Evolutionary conservation across 2,113 vertebrate genomes (phyloP), one percentile per base, ranked within the genome.

Genomic region (Arothron firmamentum): DNA sequence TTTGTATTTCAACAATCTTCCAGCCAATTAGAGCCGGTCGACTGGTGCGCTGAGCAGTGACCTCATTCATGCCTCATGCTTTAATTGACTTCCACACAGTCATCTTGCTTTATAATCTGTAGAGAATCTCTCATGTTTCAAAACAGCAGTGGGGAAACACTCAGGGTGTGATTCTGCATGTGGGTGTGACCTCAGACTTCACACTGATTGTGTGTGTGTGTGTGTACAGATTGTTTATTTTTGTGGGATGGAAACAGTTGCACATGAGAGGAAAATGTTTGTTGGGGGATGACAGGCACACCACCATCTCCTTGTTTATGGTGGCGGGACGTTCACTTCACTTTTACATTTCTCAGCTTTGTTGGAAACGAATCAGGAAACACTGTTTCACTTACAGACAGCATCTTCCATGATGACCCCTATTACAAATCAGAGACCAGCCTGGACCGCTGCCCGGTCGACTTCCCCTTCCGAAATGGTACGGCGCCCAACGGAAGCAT

Each of bases 341-440:
- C 34, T 38, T 38, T 38, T 3, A 12, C 11, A 38, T 11, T 38
- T 38, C 34, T 38, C 11, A 2, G 12, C 34, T 10, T 38, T 38
- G 34, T 38, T 38, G 34, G 11, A 38, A 38, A 12, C 12, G 1
- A 38, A 38, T 38, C 34, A 38, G 8, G 25, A 38, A 38, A 11
- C 20, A 46, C 5, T 56, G 5, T 67, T 11, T 34, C 3, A 46
- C 53, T 8, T 70, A 14, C 43, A 99, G 96, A 98, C 83, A 98
- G 93, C 82, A 96, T 99, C 82, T 95, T 96, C 85, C 95, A 93
- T 11, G 94, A 96, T n/a, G 95, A 98, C 51, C 88, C 93, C 15
- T 98, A 95, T 73, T 93, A 90, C 85, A 93, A 94, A 65, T 99
- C 97, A 18, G 94, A 95, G 87, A 94, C 91, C 65, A 99, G 96